A percentile compares a stretch with the other conserved stretches of the same genome.
Conservation (phyloP, 1,140 invertebrate species). For the Bathynomus jamesi region DNA sequence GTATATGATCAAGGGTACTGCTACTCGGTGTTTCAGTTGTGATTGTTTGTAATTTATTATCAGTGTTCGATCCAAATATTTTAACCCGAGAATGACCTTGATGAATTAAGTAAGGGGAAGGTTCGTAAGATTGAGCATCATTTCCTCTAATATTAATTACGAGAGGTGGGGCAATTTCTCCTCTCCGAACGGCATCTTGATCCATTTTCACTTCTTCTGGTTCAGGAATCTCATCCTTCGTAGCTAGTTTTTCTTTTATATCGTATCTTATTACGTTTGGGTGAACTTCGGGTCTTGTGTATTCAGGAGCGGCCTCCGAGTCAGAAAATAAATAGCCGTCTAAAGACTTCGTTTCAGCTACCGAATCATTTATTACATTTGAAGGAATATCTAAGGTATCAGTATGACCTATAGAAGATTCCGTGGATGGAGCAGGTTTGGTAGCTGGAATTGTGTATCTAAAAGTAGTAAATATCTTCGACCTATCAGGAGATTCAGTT, state of each 20-base stretch:
- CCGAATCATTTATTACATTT: slow-evolving; percentile 17
- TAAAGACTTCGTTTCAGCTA: slow-evolving; percentile 34
- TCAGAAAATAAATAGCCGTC: slow-evolving; percentile 35
- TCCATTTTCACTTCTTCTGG: not conserved
- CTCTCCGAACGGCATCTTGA: not conserved
- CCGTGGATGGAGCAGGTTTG: slow-evolving; percentile 5
- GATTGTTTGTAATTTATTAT: not conserved
- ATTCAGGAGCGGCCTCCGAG: slow-evolving; percentile 27
- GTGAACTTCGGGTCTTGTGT: slow-evolving; percentile 3
- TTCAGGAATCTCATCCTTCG: not conserved
- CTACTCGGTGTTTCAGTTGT: not conserved
- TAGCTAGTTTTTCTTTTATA: not conserved
- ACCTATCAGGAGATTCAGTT: slow-evolving; percentile 17
- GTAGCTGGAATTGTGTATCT: slow-evolving; percentile 15
- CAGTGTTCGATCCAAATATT: not conserved
- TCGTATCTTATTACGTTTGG: not conserved
- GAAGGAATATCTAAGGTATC: not conserved
- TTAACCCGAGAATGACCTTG: not conserved
- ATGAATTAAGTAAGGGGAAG: not conserved
- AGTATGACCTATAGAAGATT: too few species aligned
- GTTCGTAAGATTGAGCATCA: not conserved
- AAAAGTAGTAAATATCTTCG: not conserved
- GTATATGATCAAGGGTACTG: not conserved
- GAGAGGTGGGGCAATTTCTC: not conserved
- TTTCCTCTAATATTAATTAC: not conserved